Base-by-base conservation (phyloP, 2,113 vertebrate genomes). In the Gasterosteus aculeatus region DNA sequence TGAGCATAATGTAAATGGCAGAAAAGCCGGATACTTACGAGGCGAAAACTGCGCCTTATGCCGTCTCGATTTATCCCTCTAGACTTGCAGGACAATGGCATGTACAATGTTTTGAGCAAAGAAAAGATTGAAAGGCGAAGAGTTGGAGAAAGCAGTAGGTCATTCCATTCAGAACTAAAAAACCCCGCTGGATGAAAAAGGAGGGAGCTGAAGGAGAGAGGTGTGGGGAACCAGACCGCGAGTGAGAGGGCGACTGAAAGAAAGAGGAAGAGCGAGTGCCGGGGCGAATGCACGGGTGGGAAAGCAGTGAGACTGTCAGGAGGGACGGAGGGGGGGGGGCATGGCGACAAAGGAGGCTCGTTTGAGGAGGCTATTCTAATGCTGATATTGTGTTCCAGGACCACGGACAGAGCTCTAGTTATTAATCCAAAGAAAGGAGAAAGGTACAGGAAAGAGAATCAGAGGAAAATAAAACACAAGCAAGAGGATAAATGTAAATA, bases 381-480 rank as follows among this genome's bases (percentile, higher is more conserved):
- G 3, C 18, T 47, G 7, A 51, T 38, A 18, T 1, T 38, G 3
- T 12, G 68, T 72, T 90, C 91, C 89, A 92, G 90, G 42, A 92
- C 92, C 89, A 84, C n/a, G 92, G 91, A 91, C 83, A 92, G 91
- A 83, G 85, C 41, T 38, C 8, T 5, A 26, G 14, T 42, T 74
- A 61, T 74, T 31, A 44, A 10, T 16, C 14, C n/a, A 54, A 69
- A 51, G 11, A 22, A 67, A 67, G 39, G 42, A n/a, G 38, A 19
- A 57, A 57, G 15, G 69, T 5, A 65, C 8, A 49, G 11, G 7
- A 44, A 59, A 26, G 22, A 33, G 12, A 60, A 54, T 16, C 2
- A 14, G 16, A 51, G 10, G 49, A 31, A 46, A 44, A 77, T 0
- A 41, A 53, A 41, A 53, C 5, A 15, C 22, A 68, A n/a, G 9